Evolutionary conservation across 2,888 invertebrate genomes (phyloP).

Genomic region (Tachystola acroxantha): DNA sequence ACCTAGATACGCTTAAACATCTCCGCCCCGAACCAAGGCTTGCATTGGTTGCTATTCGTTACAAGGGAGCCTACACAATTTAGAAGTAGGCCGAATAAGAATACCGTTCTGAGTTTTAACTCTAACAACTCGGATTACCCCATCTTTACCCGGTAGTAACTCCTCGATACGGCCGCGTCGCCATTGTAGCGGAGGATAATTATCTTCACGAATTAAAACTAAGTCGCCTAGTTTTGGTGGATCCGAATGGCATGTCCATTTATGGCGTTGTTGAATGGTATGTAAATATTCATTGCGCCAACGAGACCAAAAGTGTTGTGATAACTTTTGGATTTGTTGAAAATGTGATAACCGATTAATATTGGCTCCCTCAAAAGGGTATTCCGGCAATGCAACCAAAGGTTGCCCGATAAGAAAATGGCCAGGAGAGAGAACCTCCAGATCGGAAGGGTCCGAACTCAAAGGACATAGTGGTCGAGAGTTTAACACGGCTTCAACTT

Average conservation of each 20-base stretch:
- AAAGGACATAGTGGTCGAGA: constrained; percentile 11
- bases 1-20: too few species aligned
- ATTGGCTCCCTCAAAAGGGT: neutral
- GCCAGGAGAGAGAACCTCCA: neutral
- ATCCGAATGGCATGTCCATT: neutral
- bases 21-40: too few species aligned
- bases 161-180: neutral
- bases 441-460: constrained; percentile 12
- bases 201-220: constrained; percentile 1
- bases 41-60: too few species aligned
- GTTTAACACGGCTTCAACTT: too few species aligned
- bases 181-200: neutral
- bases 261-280: neutral
- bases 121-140: neutral
- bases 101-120: neutral
- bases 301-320: neutral
- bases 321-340: neutral
- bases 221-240: neutral
- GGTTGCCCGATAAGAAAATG: constrained; percentile 9
- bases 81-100: neutral
- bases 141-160: neutral
- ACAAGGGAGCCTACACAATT: too few species aligned
- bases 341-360: neutral
- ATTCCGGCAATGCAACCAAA: neutral
- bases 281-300: constrained; percentile 1